phyloP scores from a whole-genome alignment of 2,888 invertebrate species.

The Aleiodes leptofemur region DNA sequence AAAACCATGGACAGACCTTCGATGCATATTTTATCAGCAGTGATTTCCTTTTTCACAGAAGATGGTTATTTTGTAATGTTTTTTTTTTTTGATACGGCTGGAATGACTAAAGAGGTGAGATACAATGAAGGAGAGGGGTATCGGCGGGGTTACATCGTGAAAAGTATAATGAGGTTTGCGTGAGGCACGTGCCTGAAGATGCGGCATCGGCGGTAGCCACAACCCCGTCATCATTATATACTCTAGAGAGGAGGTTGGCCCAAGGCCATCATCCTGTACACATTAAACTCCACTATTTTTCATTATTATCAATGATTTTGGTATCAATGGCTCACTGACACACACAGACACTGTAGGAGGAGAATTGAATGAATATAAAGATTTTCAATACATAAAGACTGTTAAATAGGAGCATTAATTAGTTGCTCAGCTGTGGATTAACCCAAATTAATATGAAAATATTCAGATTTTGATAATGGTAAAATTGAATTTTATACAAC shows the following conservation, averaged over 20 bases:
- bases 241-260: conserved; percentile 65
- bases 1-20: neutral
- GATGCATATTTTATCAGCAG: conserved; percentile 5
- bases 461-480: no score
- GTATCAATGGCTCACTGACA: neutral
- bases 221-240: conserved; percentile 63
- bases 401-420: neutral
- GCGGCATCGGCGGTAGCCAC: conserved; percentile 48
- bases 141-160: conserved; percentile 47
- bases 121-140: neutral
- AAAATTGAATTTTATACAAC: no score
- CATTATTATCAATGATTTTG: conserved; percentile 11
- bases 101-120: conserved; percentile 31
- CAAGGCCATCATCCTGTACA: conserved; percentile 53
- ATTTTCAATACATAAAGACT: neutral
- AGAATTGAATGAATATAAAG: neutral
- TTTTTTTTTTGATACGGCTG: neutral
- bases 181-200: conserved; percentile 72
- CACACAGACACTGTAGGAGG: neutral
- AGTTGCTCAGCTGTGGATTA: no score
- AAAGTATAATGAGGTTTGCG: conserved; percentile 71
- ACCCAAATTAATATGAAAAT: no score
- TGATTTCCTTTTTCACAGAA: conserved; percentile 1
- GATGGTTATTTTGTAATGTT: neutral
- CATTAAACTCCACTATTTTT: conserved; percentile 54